These are phyloP conservation scores for Gastracanthus pulcherrimus DNA, from an alignment of 2,888 invertebrate species.

Conservation along the genomic window DNA sequence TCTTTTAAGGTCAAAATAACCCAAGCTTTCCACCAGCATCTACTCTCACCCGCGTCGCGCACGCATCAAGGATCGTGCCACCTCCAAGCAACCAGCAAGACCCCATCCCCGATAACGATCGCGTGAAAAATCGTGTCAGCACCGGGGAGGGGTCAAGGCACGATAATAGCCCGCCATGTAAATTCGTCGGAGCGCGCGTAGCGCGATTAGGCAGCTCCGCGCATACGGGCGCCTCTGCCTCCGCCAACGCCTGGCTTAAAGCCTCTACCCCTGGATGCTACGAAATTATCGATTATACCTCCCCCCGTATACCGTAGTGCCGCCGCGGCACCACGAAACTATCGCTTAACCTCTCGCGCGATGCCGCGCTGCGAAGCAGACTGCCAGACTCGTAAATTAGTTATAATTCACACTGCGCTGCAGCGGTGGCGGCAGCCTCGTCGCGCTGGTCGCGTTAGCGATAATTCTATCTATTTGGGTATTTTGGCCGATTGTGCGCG, in stretches of 20 bases:
- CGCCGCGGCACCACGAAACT: slow-evolving; percentile 19
- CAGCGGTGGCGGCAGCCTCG: neutral
- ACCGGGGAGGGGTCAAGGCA: neutral
- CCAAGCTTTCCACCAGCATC: too few relatives aligned
- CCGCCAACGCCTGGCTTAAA: slow-evolving; percentile 7
- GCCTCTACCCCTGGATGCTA: slow-evolving; percentile 45
- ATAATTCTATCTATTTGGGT: slow-evolving; percentile 27
- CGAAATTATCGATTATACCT: slow-evolving; percentile 56
- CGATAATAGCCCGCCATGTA: slow-evolving; percentile 31
- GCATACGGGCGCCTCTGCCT: slow-evolving; percentile 21
- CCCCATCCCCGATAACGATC: neutral
- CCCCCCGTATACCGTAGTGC: too few relatives aligned
- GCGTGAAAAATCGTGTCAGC: slow-evolving; percentile 13
- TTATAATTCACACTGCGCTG: slow-evolving; percentile 20
- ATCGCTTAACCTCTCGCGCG: slow-evolving; percentile 16
- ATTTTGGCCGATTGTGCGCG: neutral
- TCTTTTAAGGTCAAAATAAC: too few relatives aligned
- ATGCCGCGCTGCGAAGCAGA: neutral
- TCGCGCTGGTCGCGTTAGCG: neutral
- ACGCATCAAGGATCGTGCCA: too few relatives aligned
- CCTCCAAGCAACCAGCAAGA: too few relatives aligned
- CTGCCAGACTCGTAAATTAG: slow-evolving; percentile 22
- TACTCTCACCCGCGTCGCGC: too few relatives aligned
- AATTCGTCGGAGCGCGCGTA: slow-evolving; percentile 23
- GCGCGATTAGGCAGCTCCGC: slow-evolving; percentile 6